phyloP scores from a whole-genome alignment of 2,888 invertebrate genomes.

The Ametastegia equiseti region DNA sequence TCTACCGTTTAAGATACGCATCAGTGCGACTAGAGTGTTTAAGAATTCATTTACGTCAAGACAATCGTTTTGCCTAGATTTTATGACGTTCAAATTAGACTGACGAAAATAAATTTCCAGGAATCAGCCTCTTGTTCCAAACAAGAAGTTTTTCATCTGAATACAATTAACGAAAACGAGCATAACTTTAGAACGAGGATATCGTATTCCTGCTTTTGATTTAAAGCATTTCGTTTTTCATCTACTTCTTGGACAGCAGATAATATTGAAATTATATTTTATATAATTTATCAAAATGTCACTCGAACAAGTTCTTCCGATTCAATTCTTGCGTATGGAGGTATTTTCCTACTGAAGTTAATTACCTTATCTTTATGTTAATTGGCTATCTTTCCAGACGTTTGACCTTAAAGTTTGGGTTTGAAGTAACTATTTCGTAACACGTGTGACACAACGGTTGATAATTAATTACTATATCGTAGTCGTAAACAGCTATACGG shows the following conservation, averaged over 20 bases:
- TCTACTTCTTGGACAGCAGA: not conserved
- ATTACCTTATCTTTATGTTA: conserved; percentile 12
- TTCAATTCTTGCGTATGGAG: not conserved
- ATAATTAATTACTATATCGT: not conserved
- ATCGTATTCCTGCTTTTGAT: too few species aligned
- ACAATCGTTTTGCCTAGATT: not conserved
- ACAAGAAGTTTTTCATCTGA: too few species aligned
- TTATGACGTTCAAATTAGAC: not conserved
- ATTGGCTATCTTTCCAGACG: not conserved
- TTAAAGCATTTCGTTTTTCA: too few species aligned
- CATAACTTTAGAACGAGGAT: too few species aligned
- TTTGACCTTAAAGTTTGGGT: not conserved
- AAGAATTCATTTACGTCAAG: not conserved
- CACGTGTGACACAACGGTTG: not conserved
- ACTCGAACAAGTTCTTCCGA: not conserved
- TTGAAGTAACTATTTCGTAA: not conserved
- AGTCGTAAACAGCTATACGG: not conserved
- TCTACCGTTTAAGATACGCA: not conserved
- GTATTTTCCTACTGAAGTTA: not conserved
- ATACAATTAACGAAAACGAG: too few species aligned
- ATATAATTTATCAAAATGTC: not conserved
- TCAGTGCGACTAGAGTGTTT: not conserved
- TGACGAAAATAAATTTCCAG: not conserved
- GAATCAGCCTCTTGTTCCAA: too few species aligned
- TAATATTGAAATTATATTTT: not conserved